phyloP scores from a whole-genome alignment of 2,113 vertebrate species.

The Pantherophis guttatus region DNA sequence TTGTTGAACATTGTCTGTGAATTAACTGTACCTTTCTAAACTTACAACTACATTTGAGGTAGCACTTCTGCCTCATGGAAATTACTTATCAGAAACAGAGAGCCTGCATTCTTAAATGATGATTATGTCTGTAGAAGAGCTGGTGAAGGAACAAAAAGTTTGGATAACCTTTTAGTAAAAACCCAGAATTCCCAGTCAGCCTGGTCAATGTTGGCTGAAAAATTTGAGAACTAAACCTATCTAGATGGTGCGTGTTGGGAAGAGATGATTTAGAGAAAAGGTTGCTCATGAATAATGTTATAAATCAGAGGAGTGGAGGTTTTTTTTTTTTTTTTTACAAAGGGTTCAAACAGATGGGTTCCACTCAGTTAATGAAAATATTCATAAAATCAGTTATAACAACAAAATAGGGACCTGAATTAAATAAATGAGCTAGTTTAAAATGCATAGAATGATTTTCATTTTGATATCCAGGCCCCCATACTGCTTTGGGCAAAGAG shows the following conservation, averaged over 20 bases:
- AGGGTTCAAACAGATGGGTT: background rate
- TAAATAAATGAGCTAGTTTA: constrained; percentile 24
- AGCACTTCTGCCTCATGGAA: background rate
- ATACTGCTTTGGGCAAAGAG: background rate
- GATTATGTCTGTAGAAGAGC: background rate
- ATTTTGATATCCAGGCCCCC: background rate
- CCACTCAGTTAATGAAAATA: background rate
- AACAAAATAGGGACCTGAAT: background rate
- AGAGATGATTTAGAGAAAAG: background rate
- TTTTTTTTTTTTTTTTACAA: background rate
- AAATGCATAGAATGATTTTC: background rate
- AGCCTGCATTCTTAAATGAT: background rate
- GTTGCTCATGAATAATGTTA: background rate
- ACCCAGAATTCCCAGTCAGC: background rate
- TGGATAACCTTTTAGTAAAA: background rate
- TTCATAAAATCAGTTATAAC: constrained; percentile 21
- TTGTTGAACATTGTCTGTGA: background rate
- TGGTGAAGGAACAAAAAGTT: background rate
- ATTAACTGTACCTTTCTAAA: background rate
- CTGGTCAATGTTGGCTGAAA: background rate
- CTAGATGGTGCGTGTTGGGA: background rate
- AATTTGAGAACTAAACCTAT: background rate
- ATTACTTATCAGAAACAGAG: background rate
- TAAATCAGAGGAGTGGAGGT: background rate
- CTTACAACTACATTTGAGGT: background rate